Evolutionary conservation across 1,140 invertebrate genomes (phyloP).

Genomic region (Calosoma granatense): DNA sequence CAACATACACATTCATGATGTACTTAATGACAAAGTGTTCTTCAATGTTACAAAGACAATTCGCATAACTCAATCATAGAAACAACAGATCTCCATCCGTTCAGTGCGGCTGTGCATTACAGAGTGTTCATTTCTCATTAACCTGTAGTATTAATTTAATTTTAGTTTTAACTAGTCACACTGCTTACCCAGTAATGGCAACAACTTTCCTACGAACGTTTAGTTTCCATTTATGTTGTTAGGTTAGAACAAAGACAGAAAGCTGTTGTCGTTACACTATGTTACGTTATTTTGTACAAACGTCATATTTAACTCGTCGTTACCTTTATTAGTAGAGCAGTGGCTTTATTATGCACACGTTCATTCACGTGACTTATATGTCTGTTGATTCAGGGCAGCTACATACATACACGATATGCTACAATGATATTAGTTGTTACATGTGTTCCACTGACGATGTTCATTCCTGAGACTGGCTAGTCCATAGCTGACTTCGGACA

Average conservation of each 20-base stretch:
- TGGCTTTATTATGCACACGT: too few species aligned
- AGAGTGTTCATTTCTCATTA: slow-evolving; percentile 28
- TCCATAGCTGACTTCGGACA: background rate
- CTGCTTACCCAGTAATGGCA: slow-evolving; percentile 16
- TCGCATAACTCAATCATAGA: slow-evolving; percentile 16
- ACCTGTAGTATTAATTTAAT: slow-evolving; percentile 22
- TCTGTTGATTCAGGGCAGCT: background rate
- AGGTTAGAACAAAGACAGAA: background rate
- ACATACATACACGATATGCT: too few species aligned
- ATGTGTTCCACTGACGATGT: background rate
- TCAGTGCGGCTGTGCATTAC: slow-evolving; percentile 28
- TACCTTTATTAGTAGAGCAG: background rate
- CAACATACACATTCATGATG: too few species aligned
- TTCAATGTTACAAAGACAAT: background rate
- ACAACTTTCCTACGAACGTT: slow-evolving; percentile 15
- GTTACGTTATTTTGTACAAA: background rate
- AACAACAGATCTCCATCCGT: slow-evolving; percentile 23
- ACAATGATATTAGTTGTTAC: background rate
- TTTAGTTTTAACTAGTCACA: slow-evolving; percentile 24
- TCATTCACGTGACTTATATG: too few species aligned
- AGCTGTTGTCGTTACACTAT: background rate
- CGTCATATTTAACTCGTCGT: background rate
- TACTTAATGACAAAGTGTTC: slow-evolving; percentile 20
- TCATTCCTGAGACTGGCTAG: background rate
- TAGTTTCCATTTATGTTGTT: slow-evolving; percentile 21